A percentile compares a stretch with the other conserved stretches of the same genome.
phyloP scores from a whole-genome alignment of 2,113 vertebrate genomes.

The Prinia subflava region DNA sequence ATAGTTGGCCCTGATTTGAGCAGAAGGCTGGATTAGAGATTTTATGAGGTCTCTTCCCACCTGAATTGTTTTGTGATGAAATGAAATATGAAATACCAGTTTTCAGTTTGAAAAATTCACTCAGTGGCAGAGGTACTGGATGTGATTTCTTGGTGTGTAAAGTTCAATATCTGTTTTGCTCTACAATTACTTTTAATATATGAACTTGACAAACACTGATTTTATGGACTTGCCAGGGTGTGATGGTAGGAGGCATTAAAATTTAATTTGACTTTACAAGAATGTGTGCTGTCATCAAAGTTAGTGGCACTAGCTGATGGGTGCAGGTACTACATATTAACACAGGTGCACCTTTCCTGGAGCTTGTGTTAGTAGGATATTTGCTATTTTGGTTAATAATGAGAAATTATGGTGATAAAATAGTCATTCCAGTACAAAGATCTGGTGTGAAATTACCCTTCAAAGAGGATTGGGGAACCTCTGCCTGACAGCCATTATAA shows the following conservation, averaged over 20 bases:
- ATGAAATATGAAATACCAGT: neutral
- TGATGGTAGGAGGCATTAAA: neutral
- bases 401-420: neutral
- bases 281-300: neutral
- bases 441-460: neutral
- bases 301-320: neutral
- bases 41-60: neutral
- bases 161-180: neutral
- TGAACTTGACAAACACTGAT: neutral
- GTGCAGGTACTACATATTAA: neutral
- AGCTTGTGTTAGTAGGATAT: neutral
- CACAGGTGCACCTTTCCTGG: neutral
- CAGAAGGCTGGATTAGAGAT: neutral
- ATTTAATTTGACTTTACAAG: neutral
- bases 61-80: neutral
- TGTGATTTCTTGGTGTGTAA: neutral
- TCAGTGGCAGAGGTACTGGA: neutral
- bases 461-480: neutral
- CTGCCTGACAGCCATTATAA: neutral
- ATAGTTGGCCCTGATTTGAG: neutral
- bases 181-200: neutral
- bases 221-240: neutral
- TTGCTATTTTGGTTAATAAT: neutral
- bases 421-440: neutral
- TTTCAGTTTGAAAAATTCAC: neutral